Base-by-base conservation (phyloP, 2,888 invertebrate genomes). In the Macaria notata region DNA sequence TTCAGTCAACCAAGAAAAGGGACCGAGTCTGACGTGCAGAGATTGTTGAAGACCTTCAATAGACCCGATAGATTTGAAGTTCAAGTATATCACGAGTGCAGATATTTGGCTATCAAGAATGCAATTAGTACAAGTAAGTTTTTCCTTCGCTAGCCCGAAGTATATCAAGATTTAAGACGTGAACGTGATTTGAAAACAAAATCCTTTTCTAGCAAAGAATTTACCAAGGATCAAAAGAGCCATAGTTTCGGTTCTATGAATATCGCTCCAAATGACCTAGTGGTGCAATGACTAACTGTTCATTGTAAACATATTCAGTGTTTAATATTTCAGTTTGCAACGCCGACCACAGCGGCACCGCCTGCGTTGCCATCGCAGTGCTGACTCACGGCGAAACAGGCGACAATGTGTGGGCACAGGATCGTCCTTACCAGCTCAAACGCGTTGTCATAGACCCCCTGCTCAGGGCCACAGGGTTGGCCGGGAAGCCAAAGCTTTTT, bases 301-400 rank as follows among this genome's bases (percentile, higher is more conserved):
- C n/a, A n/a, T n/a, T n/a, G n/a, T n/a, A n/a, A n/a, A n/a, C n/a
- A n/a, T n/a, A n/a, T n/a, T n/a, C n/a, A n/a, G n/a, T n/a, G n/a
- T 33, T 6, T 33, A 4, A 4, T 4, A 38, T 56, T 52, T 33
- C 48, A 56, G 56, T 56, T 3, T 31, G 29, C 4, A 4, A 9
- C 6, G 58, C 62, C 54, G 81, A 84, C 46, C 86, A 87, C 64
- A 69, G 64, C 1, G 59, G 39, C 4, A 85, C 86, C 0, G 79
- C 87, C 0, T 85, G 87, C 47, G 44, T 88, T 9, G 81, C 78
- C 46, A 62, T 88, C 30, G 79, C 74, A 1, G 78, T 88, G 1
- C 84, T 31, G 55, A 49, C 59, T 0, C 56, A 61, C 31, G 63
- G 65, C 0, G 54, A 59, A 0, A 33, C 39, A 0, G 50, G 43